These are phyloP conservation scores for Helarctos malayanus DNA, from an alignment of 2,797 vertebrate species.

Conservation along the genomic window DNA sequence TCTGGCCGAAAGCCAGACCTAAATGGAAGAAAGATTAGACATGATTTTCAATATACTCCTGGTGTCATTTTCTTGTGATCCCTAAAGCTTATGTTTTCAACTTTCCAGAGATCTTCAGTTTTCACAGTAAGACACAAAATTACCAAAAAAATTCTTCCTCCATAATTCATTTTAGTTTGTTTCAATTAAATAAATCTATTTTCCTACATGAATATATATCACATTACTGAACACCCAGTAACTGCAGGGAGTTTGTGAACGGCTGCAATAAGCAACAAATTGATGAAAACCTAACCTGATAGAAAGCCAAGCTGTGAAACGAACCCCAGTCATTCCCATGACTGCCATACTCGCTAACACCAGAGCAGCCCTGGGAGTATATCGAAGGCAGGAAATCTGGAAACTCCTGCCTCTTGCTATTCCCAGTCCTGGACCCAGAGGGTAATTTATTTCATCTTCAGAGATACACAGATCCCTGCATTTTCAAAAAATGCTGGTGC, in stretches of 20 bases:
- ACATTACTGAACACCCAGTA: background rate
- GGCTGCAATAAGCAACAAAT: background rate
- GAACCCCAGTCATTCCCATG: rapidly evolving
- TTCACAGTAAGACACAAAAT: background rate
- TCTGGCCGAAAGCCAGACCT: background rate
- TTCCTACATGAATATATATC: background rate
- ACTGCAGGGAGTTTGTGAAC: background rate
- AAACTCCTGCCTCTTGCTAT: background rate
- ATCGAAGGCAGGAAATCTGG: background rate
- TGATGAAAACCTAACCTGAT: background rate
- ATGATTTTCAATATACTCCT: background rate
- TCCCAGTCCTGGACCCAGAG: background rate
- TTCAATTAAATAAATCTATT: background rate
- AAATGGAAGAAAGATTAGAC: background rate
- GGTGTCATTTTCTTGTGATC: background rate
- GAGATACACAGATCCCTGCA: background rate
- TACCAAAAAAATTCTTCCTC: background rate
- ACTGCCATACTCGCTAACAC: too few species aligned
- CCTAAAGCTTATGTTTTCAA: background rate
- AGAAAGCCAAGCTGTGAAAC: background rate
- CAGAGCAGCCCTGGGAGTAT: background rate
- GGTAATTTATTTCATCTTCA: background rate
- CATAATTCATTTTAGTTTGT: background rate
- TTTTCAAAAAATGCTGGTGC: background rate
- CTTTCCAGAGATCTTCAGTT: background rate